These are phyloP conservation scores for Nemapogon koenigi DNA, from an alignment of 2,888 invertebrate species.

Conservation along the genomic window DNA sequence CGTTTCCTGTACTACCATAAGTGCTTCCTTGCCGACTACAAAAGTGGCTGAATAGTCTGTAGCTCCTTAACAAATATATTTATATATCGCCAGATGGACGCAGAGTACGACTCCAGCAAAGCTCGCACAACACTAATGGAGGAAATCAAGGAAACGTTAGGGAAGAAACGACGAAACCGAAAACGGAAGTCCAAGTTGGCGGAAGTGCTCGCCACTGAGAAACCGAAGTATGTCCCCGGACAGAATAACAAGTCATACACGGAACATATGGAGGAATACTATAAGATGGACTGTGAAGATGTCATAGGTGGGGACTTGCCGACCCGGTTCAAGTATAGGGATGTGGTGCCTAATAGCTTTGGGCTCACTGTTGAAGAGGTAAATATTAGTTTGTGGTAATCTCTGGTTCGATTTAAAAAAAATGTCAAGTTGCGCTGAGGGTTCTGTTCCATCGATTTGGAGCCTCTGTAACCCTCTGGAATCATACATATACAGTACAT, in stretches of 20 bases:
- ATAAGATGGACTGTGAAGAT: slow-evolving; percentile 94
- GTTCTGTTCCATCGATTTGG: too few species aligned
- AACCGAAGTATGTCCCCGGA: slow-evolving; percentile 85
- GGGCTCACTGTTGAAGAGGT: slow-evolving; percentile 93
- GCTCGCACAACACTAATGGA: slow-evolving; percentile 58
- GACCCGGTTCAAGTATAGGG: slow-evolving; percentile 91
- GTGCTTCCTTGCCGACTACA: too few species aligned
- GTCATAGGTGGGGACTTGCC: slow-evolving; percentile 90
- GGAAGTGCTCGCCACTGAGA: slow-evolving; percentile 73
- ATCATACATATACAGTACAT: too few species aligned
- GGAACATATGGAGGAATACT: slow-evolving; percentile 94
- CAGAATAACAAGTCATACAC: slow-evolving; percentile 70
- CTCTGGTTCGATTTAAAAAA: too few species aligned
- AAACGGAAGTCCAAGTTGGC: slow-evolving; percentile 79
- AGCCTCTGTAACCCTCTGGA: too few species aligned
- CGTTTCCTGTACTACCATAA: too few species aligned
- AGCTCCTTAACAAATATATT: too few species aligned
- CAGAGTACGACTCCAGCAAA: slow-evolving; percentile 75
- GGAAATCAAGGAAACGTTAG: slow-evolving; percentile 57
- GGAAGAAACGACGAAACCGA: slow-evolving; percentile 64
- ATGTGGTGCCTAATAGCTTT: slow-evolving; percentile 88
- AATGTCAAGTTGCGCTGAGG: too few species aligned
- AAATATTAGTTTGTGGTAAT: slow-evolving; percentile 12
- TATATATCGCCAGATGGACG: slow-evolving; percentile 76
- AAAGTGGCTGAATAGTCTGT: too few species aligned